Percentiles rank a stretch among this genome's conserved stretches.
Conservation (phyloP, 1,140 invertebrate species). For the Archivesica marissinica region DNA sequence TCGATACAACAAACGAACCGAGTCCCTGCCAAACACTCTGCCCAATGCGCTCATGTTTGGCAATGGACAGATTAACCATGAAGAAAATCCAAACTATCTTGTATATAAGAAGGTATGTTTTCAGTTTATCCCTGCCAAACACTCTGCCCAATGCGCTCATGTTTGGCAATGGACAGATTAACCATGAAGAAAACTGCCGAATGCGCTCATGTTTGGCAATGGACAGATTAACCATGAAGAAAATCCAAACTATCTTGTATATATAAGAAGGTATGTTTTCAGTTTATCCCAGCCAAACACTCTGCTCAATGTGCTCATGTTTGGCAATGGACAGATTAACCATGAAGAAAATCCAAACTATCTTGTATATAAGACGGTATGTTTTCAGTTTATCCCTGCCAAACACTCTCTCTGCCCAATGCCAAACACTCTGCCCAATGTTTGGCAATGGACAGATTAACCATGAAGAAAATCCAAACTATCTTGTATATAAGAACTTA, state of each 20-base stretch:
- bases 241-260: conserved; percentile 67
- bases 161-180: conserved; percentile 68
- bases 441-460: conserved; percentile 68
- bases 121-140: conserved; percentile 64
- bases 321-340: conserved; percentile 68
- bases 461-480: conserved; percentile 69
- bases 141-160: conserved; percentile 62
- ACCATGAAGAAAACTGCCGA: conserved; percentile 67
- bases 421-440: conserved; percentile 60
- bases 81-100: conserved; percentile 68
- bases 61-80: conserved; percentile 67
- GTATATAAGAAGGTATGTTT: conserved; percentile 69
- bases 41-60: conserved; percentile 66
- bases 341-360: conserved; percentile 69
- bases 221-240: conserved; percentile 67
- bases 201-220: conserved; percentile 67
- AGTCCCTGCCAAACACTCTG: conserved; percentile 64
- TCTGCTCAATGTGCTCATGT: conserved; percentile 62
- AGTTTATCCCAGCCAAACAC: conserved; percentile 64
- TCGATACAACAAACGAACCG: conserved; percentile 65
- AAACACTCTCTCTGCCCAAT: conserved; percentile 61
- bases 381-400: conserved; percentile 66
- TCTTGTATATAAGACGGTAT: conserved; percentile 67
- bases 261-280: conserved; percentile 69
- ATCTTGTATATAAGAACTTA: conserved; percentile 68